A percentile compares a stretch with the other conserved stretches of the same genome.
These are phyloP conservation scores for Brachirus orientalis DNA, from an alignment of 2,113 vertebrate species.

Conservation along the genomic window DNA sequence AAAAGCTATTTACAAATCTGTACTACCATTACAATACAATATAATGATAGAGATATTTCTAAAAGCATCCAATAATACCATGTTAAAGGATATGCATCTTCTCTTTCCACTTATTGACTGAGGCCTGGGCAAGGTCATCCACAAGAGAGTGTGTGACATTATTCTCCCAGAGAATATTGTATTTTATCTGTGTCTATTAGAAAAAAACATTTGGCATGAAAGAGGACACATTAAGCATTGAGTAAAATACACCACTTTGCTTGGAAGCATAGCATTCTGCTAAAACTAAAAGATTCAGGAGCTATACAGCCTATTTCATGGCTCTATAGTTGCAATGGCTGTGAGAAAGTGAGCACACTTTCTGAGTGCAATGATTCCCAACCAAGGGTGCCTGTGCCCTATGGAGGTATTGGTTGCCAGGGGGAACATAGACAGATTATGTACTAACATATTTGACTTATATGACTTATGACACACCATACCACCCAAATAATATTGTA, in stretches of 20 bases:
- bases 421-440: too few relatives aligned
- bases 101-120: slow-evolving; percentile 58
- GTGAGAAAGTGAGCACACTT: too few relatives aligned
- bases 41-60: slow-evolving; percentile 18
- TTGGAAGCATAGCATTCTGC: slow-evolving; percentile 33
- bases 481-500: too few relatives aligned
- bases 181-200: slow-evolving; percentile 61
- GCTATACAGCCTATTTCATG: slow-evolving; percentile 13
- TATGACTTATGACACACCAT: too few relatives aligned
- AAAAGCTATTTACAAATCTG: slow-evolving; percentile 28
- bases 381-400: too few relatives aligned
- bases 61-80: slow-evolving; percentile 40
- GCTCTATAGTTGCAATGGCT: slow-evolving; percentile 12
- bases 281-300: slow-evolving; percentile 9
- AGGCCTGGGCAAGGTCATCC: slow-evolving; percentile 54
- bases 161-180: slow-evolving; percentile 63
- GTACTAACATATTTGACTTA: too few relatives aligned
- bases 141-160: slow-evolving; percentile 55
- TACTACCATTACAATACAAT: slow-evolving; percentile 21
- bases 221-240: slow-evolving; percentile 48
- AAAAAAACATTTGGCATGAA: slow-evolving; percentile 56
- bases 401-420: too few relatives aligned
- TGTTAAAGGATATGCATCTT: slow-evolving; percentile 52
- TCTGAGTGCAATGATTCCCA: too few relatives aligned
- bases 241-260: slow-evolving; percentile 37